These are phyloP conservation scores for Eonycteris spelaea DNA, from an alignment of 2,113 vertebrate genomes.

Conservation along the genomic window DNA sequence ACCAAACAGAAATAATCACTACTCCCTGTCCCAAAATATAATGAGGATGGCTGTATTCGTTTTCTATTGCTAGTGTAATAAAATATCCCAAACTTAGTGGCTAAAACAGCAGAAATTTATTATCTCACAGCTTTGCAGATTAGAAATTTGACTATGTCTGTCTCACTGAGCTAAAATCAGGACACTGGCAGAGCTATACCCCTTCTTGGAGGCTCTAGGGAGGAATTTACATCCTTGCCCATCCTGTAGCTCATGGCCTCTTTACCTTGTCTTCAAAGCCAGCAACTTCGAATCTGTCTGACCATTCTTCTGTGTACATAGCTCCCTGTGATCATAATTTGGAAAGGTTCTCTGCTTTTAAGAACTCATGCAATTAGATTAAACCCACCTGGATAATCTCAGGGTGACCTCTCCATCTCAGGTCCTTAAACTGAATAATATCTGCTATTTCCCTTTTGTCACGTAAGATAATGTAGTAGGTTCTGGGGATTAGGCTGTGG, in stretches of 20 bases:
- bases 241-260: background rate
- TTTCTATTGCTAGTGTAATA: background rate
- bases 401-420: background rate
- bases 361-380: background rate
- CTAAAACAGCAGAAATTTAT: background rate
- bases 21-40: background rate
- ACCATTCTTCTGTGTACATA: background rate
- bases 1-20: background rate
- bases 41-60: background rate
- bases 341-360: background rate
- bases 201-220: background rate
- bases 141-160: background rate
- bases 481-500: background rate
- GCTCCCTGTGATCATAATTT: background rate
- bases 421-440: background rate
- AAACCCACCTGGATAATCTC: background rate
- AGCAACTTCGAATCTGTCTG: background rate
- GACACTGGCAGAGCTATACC: rapidly evolving
- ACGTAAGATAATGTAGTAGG: background rate
- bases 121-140: background rate
- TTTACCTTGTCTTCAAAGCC: background rate
- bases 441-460: background rate
- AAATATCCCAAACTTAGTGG: background rate
- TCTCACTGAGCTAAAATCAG: background rate
- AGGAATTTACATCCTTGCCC: rapidly evolving